Base-by-base conservation (phyloP, 2,888 invertebrate genomes). In the Synanthedon tipuliformis region DNA sequence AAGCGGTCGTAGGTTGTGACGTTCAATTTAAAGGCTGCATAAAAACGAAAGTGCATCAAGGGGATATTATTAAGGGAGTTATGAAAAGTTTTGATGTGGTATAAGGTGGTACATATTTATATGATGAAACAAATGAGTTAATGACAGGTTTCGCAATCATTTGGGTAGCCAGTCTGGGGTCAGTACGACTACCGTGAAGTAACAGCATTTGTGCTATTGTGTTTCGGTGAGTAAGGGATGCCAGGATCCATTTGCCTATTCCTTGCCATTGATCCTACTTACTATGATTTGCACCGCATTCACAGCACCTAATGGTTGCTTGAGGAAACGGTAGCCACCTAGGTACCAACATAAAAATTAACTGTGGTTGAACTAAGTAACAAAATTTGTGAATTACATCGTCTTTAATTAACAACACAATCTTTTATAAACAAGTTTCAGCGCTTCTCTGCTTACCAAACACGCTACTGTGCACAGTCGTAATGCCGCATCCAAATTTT, bases 21-120 rank as follows among this genome's bases (percentile, higher is more conserved):
- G 72, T 71, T 71, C 72, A 72, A 76, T 75, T 77, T 75, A 70
- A 62, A 73, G 63, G 62, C 60, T 66, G 71, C 73, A 78, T 75
- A 79, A 78, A 78, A 79, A 80, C 80, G 77, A 78, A 78, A 81
- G 79, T 80, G 78, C 76, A 73, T 73, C 64, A 45, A 50, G 54
- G 53, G 45, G 49, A 49, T 49, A 50, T 52, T 53, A 48, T 54
- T 56, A 52, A 54, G 50, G 48, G 49, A 54, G 34, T 51, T 16
- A 11, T 49, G 40, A 41, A 51, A 50, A 50, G 48, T 51, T 51
- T 41, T 54, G 60, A 59, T 58, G 55, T 48, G 60, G 58, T 50
- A 56, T 41, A 5, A 4, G n/a, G n/a, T n/a, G 41, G n/a, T 13
- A 41, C 13, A 45, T 13, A 45, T 45, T n/a, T 45, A n/a, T 45